phyloP scores from a whole-genome alignment of 2,797 vertebrate genomes.

The Bryconaethiops microstoma region DNA sequence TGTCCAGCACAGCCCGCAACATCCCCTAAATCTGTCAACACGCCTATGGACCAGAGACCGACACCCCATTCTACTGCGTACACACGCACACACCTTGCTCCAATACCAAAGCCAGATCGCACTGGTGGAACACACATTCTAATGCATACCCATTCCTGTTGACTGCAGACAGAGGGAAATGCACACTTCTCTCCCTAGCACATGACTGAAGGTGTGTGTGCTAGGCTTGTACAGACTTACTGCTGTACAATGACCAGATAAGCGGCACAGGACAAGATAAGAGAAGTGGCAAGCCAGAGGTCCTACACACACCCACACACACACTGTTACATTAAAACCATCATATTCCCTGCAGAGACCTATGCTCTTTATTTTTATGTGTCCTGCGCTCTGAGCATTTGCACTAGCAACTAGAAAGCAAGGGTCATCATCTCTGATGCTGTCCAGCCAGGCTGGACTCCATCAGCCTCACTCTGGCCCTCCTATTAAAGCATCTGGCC shows the following conservation, averaged over 20 bases:
- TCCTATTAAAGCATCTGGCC: slow-evolving; percentile 13
- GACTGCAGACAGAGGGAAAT: slow-evolving; percentile 69
- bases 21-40: slow-evolving; percentile 99
- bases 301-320: slow-evolving; percentile 39
- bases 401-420: slow-evolving; percentile 30
- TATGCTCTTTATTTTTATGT: slow-evolving; percentile 23
- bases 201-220: slow-evolving; percentile 72
- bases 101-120: slow-evolving; percentile 16
- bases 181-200: slow-evolving; percentile 63
- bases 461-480: slow-evolving; percentile 32
- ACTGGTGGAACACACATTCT: slow-evolving; percentile 26
- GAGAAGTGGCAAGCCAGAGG: slow-evolving; percentile 60
- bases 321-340: slow-evolving; percentile 18
- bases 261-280: slow-evolving; percentile 81
- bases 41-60: slow-evolving; percentile 81
- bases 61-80: slow-evolving; percentile 45
- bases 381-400: slow-evolving; percentile 19
- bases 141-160: slow-evolving; percentile 10
- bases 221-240: slow-evolving; percentile 69
- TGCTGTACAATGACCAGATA: slow-evolving; percentile 78
- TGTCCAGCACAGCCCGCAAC: slow-evolving; percentile 92
- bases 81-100: slow-evolving; percentile 41
- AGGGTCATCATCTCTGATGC: slow-evolving; percentile 37
- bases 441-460: slow-evolving; percentile 36
- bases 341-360: not conserved